A percentile compares a stretch with the other conserved stretches of the same genome.
Evolutionary conservation across 2,797 vertebrate species (phyloP).

Genomic region (Falco naumanni): DNA sequence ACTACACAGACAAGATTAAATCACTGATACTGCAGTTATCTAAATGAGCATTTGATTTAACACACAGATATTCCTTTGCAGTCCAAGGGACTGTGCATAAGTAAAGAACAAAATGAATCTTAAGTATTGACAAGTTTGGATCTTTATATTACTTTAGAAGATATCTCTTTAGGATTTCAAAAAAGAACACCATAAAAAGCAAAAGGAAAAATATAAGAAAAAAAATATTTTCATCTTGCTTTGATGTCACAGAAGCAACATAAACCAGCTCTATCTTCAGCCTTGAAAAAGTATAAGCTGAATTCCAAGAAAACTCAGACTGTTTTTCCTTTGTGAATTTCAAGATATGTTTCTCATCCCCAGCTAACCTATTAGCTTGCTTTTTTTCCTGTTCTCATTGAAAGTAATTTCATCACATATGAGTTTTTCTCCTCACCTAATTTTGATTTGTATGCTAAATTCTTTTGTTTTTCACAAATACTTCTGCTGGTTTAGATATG

Average conservation of each 20-base stretch:
- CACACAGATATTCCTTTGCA: background rate
- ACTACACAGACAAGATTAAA: background rate
- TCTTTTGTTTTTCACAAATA: conserved; percentile 28
- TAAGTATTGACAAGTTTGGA: background rate
- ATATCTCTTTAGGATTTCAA: background rate
- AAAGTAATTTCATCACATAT: background rate
- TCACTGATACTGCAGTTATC: background rate
- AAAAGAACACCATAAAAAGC: background rate
- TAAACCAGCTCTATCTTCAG: background rate
- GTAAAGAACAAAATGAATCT: background rate
- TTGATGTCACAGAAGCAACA: background rate
- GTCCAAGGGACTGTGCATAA: accelerated
- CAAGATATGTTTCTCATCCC: background rate
- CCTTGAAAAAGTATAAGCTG: background rate
- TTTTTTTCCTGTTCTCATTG: background rate
- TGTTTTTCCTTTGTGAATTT: background rate
- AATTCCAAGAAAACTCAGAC: background rate
- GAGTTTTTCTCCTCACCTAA: background rate
- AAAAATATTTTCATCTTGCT: background rate
- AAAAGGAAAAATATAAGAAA: background rate
- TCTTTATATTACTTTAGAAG: background rate
- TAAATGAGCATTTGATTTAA: background rate
- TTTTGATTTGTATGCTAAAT: conserved; percentile 24
- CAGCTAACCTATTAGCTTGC: background rate
- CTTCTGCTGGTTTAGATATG: conserved; percentile 33